Evolutionary conservation across 2,113 vertebrate species (phyloP).

Genomic region (Cromileptes altivelis): DNA sequence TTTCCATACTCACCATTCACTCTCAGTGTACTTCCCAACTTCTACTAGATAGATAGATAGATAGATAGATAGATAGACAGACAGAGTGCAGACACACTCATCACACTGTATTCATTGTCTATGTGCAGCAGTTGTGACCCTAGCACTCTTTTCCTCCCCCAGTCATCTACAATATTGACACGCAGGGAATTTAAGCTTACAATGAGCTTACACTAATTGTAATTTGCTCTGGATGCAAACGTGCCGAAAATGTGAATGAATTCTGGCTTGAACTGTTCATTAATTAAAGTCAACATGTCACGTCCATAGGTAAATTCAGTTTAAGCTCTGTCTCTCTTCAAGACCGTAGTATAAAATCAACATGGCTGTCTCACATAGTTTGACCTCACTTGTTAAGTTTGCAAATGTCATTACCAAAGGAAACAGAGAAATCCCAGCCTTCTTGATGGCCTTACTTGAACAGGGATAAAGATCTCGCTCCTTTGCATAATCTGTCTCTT

Average conservation of each 20-base stretch:
- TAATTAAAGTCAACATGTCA: conserved; percentile 64
- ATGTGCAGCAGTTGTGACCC: conserved; percentile 47
- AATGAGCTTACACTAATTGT: conserved; percentile 64
- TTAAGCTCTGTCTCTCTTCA: conserved; percentile 11
- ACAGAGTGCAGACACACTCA: conserved; percentile 11
- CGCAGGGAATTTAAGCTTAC: conserved; percentile 45
- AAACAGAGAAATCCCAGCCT: conserved; percentile 46
- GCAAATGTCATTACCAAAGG: conserved; percentile 63
- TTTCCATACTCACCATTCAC: too few species aligned
- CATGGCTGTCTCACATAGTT: conserved; percentile 15
- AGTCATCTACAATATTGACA: conserved; percentile 56
- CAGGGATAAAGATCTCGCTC: conserved; percentile 34
- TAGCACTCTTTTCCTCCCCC: conserved; percentile 29
- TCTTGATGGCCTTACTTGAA: conserved; percentile 44
- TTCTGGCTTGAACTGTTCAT: conserved; percentile 39
- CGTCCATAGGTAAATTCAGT: conserved; percentile 49
- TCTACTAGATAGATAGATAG: too few species aligned
- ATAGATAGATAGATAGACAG: too few species aligned
- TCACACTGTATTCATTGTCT: conserved; percentile 26
- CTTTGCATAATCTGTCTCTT: conserved; percentile 26
- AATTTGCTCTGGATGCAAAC: conserved; percentile 47
- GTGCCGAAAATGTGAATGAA: conserved; percentile 47
- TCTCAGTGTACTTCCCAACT: too few species aligned
- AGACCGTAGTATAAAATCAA: conserved; percentile 38
- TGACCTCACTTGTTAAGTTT: conserved; percentile 59